Percentiles rank a stretch among this genome's conserved stretches.
phyloP scores from a whole-genome alignment of 2,888 invertebrate species.

The Nymphalis polychloros region DNA sequence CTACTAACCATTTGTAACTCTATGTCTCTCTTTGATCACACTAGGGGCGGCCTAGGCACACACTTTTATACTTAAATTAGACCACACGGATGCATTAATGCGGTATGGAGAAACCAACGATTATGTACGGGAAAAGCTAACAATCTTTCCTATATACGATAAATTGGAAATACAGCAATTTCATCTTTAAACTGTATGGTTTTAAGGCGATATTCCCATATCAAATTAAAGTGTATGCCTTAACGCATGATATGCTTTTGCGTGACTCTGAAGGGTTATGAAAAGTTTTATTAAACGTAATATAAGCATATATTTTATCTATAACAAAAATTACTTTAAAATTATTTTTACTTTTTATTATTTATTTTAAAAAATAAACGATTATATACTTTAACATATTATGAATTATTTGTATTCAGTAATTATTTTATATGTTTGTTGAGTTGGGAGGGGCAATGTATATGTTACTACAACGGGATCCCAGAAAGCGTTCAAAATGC shows the following conservation, averaged over 20 bases:
- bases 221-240: background rate
- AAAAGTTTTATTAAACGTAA: slow-evolving; percentile 29
- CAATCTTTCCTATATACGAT: slow-evolving; percentile 31
- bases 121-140: slow-evolving; percentile 39
- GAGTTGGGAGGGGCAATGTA: too few relatives aligned
- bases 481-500: too few relatives aligned
- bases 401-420: too few relatives aligned
- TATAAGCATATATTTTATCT: background rate
- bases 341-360: background rate
- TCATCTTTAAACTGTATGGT: background rate
- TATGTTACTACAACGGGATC: too few relatives aligned
- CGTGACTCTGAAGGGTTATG: slow-evolving; percentile 28
- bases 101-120: slow-evolving; percentile 37
- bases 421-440: too few relatives aligned
- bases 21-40: slow-evolving; percentile 51
- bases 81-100: slow-evolving; percentile 64
- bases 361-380: too few relatives aligned
- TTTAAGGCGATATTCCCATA: slow-evolving; percentile 1
- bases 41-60: slow-evolving; percentile 53
- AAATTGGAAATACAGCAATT: background rate
- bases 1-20: slow-evolving; percentile 29
- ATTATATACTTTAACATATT: too few relatives aligned
- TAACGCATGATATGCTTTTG: slow-evolving; percentile 27
- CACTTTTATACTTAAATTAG: slow-evolving; percentile 68
- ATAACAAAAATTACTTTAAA: background rate